These are phyloP conservation scores for Chalcis sispes DNA, from an alignment of 2,888 invertebrate genomes.

Conservation along the genomic window DNA sequence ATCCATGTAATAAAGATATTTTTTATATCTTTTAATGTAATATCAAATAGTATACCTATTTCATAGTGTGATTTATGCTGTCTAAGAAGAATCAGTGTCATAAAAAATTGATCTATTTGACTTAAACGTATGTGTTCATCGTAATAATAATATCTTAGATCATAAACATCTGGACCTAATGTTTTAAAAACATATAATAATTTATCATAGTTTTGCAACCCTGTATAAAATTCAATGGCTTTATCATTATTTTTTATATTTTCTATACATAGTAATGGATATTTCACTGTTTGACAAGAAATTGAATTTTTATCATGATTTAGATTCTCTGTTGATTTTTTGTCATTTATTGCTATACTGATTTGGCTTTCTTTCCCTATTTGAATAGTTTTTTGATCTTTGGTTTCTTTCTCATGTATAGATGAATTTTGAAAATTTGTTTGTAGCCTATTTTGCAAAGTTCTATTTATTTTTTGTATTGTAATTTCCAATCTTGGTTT, in stretches of 20 bases:
- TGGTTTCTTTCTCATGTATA: no score
- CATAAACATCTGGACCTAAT: slow-evolving; percentile 33
- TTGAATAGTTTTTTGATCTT: no score
- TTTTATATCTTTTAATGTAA: slow-evolving; percentile 41
- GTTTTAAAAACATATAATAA: slow-evolving; percentile 28
- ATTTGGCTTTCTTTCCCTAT: no score
- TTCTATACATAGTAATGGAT: slow-evolving; percentile 15
- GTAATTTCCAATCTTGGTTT: no score
- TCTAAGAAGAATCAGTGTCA: slow-evolving; percentile 24
- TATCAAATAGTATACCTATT: slow-evolving; percentile 35
- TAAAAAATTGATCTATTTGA: slow-evolving; percentile 36
- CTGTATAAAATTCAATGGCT: slow-evolving; percentile 45
- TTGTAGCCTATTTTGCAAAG: no score
- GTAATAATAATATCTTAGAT: slow-evolving; percentile 26
- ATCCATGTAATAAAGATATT: slow-evolving; percentile 50
- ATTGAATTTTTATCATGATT: no score
- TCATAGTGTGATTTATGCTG: slow-evolving; percentile 47
- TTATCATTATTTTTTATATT: slow-evolving; percentile 6
- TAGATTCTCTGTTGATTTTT: no score
- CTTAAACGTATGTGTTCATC: slow-evolving; percentile 2
- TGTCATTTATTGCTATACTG: no score
- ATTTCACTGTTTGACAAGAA: slow-evolving; percentile 11
- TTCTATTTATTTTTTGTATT: no score
- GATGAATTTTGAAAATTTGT: no score
- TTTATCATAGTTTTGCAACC: slow-evolving; percentile 25